Evolutionary conservation across 2,888 invertebrate genomes (phyloP).

Genomic region (Drosophila silvestris): DNA sequence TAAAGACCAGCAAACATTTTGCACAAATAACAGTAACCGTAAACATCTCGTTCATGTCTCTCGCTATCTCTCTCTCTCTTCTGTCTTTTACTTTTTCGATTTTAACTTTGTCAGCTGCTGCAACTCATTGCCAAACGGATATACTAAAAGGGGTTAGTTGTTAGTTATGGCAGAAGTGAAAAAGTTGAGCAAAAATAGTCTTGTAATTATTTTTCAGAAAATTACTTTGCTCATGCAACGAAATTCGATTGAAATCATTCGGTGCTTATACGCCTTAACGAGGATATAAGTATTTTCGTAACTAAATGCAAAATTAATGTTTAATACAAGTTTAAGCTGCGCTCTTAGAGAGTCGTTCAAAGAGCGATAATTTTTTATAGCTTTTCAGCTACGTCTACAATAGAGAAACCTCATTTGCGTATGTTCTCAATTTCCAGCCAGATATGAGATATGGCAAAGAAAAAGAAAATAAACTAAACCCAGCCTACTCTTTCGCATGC

Average conservation of each 20-base stretch:
- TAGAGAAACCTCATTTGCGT: not conserved
- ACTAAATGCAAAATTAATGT: not conserved
- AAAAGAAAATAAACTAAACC: slow-evolving; percentile 5
- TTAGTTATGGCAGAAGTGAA: not conserved
- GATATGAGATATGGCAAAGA: not conserved
- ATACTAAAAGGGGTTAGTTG: not conserved
- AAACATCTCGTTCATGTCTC: slow-evolving; percentile 54
- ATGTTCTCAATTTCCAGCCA: not conserved
- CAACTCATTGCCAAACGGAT: slow-evolving; percentile 16
- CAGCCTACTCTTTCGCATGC: not conserved
- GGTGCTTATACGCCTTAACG: not conserved
- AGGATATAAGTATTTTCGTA: not conserved
- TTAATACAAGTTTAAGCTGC: not conserved
- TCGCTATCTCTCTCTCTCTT: slow-evolving; percentile 26
- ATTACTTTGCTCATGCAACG: not conserved
- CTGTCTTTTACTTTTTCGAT: not conserved
- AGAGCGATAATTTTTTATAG: not conserved
- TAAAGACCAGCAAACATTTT: slow-evolving; percentile 50
- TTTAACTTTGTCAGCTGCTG: slow-evolving; percentile 22
- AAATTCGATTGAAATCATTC: not conserved
- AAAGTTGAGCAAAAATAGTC: not conserved
- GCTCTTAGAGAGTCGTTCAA: not conserved
- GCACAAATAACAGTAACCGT: slow-evolving; percentile 53
- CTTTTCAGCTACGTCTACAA: not conserved
- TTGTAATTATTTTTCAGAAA: not conserved